phyloP scores from a whole-genome alignment of 2,888 invertebrate genomes.

The Griposia aprilina region DNA sequence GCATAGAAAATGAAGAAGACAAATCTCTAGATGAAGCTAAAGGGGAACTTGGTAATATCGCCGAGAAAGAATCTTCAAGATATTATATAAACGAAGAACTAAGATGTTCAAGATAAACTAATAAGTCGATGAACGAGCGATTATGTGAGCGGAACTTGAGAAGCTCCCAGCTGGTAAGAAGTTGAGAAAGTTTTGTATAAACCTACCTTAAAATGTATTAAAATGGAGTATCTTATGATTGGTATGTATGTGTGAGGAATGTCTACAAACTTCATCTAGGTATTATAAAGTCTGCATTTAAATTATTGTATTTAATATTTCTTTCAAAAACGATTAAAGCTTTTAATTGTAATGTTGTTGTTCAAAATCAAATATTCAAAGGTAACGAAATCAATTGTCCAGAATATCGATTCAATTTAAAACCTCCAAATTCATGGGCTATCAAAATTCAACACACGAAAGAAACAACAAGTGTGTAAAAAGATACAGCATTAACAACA shows the following conservation, averaged over 20 bases:
- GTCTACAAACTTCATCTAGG: background rate
- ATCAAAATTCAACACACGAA: constrained; percentile 41
- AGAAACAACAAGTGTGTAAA: constrained; percentile 43
- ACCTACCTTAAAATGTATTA: constrained; percentile 19
- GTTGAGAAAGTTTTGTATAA: constrained; percentile 51
- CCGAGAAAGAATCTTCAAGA: constrained; percentile 33
- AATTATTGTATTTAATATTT: background rate
- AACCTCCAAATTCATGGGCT: constrained; percentile 1
- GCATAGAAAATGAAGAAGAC: constrained; percentile 21
- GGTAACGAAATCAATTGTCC: background rate
- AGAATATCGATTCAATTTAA: constrained; percentile 6
- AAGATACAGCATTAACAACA: constrained; percentile 47
- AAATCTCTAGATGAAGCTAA: background rate
- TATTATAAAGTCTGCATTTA: background rate
- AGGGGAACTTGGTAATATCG: constrained; percentile 34
- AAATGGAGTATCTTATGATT: background rate
- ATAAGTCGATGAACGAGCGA: constrained; percentile 60
- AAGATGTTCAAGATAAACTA: constrained; percentile 57
- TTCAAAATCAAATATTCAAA: background rate
- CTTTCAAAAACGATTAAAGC: background rate
- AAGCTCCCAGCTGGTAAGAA: constrained; percentile 32
- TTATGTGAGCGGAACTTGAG: constrained; percentile 51
- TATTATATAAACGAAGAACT: constrained; percentile 32
- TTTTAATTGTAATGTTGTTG: background rate
- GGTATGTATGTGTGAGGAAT: background rate